Percentiles rank a stretch among this genome's conserved stretches.
phyloP scores from a whole-genome alignment of 1,140 invertebrate genomes.

The Conus betulinus region DNA sequence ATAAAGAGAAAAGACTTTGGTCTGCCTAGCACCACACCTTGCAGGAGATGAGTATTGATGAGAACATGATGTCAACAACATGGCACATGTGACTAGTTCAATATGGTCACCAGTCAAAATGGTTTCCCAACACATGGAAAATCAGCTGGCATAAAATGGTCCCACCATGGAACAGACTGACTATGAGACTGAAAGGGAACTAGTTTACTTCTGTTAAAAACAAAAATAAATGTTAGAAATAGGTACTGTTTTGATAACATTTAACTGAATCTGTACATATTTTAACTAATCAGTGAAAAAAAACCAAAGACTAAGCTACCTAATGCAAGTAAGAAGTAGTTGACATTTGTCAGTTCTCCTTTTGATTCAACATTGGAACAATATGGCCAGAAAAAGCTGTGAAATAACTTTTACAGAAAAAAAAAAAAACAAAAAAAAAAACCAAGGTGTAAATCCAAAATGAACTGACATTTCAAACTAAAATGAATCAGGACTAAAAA shows the following conservation, averaged over 20 bases:
- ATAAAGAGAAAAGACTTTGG: neutral
- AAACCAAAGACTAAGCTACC: neutral
- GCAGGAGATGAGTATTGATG: neutral
- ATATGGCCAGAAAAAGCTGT: neutral
- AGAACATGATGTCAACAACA: constrained; percentile 6
- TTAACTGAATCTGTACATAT: neutral
- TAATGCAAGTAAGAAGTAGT: too few relatives aligned
- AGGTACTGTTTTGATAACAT: too few relatives aligned
- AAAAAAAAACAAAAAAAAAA: neutral
- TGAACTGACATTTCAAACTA: neutral
- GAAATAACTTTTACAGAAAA: neutral
- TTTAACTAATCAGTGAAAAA: neutral
- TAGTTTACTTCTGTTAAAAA: neutral
- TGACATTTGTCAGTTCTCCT: too few relatives aligned
- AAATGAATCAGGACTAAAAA: too few relatives aligned
- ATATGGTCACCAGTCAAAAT: neutral
- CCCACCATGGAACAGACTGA: neutral
- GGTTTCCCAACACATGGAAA: too few relatives aligned
- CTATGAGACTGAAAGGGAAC: neutral
- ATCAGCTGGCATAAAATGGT: too few relatives aligned
- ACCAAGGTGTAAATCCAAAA: neutral
- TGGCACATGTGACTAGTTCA: constrained; percentile 1
- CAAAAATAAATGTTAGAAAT: neutral
- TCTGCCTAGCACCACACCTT: constrained; percentile 25
- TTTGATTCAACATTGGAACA: too few relatives aligned